A percentile compares a stretch with the other conserved stretches of the same genome.
Conservation (phyloP, 1,140 invertebrate species). For the Oryctes rhinoceros region DNA sequence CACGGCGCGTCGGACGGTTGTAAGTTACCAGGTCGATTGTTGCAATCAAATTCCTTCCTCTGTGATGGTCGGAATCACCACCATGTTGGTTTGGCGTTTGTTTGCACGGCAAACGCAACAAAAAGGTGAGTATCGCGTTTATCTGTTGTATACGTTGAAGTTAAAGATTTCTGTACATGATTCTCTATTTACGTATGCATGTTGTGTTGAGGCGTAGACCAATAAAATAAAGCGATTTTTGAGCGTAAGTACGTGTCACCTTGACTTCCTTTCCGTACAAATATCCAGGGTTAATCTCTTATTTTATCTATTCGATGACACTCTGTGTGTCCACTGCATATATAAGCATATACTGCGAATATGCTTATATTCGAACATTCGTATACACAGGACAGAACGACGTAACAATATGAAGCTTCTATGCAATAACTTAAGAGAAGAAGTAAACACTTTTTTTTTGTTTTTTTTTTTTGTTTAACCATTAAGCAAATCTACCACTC, state of each 20-base stretch:
- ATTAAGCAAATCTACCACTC: too few species aligned
- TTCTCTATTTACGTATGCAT: slow-evolving; percentile 25
- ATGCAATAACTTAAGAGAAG: too few species aligned
- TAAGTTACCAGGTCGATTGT: slow-evolving; percentile 1
- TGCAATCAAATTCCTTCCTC: not conserved
- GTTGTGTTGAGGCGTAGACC: slow-evolving; percentile 21
- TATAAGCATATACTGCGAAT: too few species aligned
- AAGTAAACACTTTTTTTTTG: too few species aligned
- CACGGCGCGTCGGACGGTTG: not conserved
- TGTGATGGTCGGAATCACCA: not conserved
- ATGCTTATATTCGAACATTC: too few species aligned
- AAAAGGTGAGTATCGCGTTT: not conserved
- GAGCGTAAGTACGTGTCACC: not conserved
- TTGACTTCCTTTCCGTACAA: not conserved
- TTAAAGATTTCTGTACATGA: slow-evolving; percentile 18
- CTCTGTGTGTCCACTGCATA: too few species aligned
- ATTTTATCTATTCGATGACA: too few species aligned
- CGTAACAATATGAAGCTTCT: too few species aligned
- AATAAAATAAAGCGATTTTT: slow-evolving; percentile 34
- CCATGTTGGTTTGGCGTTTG: not conserved
- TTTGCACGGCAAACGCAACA: slow-evolving; percentile 1
- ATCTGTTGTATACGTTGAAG: slow-evolving; percentile 8
- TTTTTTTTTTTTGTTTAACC: too few species aligned
- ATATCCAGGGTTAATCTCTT: not conserved
- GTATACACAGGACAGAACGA: too few species aligned